Conservation (phyloP, 2,113 vertebrate species). For the Heterochromis multidens region DNA sequence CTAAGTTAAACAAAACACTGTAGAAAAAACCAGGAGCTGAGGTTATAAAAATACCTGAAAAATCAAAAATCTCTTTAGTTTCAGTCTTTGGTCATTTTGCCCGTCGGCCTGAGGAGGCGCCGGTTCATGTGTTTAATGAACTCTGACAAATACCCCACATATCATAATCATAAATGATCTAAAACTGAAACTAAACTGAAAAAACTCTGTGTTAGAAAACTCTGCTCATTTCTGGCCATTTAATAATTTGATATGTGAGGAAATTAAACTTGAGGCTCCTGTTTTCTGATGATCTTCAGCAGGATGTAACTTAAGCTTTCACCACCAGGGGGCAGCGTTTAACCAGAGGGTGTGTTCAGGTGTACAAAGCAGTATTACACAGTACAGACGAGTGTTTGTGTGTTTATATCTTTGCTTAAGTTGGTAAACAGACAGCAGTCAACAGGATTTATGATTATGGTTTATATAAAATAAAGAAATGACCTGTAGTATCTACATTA, state of each 20-base stretch:
- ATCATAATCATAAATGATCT: background rate
- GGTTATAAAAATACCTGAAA: no score
- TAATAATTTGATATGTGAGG: background rate
- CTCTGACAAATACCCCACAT: no score
- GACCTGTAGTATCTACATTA: background rate
- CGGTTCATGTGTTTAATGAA: background rate
- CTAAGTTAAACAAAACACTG: no score
- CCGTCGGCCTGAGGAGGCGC: background rate
- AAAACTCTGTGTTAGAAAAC: background rate
- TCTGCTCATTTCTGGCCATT: background rate
- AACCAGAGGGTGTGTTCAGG: no score
- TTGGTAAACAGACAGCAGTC: background rate
- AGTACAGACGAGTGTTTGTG: no score
- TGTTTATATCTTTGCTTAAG: background rate
- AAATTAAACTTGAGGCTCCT: background rate
- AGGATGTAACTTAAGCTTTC: background rate
- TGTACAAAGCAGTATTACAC: background rate
- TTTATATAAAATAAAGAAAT: background rate
- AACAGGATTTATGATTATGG: no score
- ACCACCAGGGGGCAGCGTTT: background rate
- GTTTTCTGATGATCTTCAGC: background rate
- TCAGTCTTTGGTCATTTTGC: background rate
- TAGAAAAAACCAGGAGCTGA: no score
- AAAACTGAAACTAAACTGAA: background rate
- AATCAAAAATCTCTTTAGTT: background rate